These are phyloP conservation scores for Ochropleura leucogaster DNA, from an alignment of 2,888 invertebrate genomes.

Conservation along the genomic window DNA sequence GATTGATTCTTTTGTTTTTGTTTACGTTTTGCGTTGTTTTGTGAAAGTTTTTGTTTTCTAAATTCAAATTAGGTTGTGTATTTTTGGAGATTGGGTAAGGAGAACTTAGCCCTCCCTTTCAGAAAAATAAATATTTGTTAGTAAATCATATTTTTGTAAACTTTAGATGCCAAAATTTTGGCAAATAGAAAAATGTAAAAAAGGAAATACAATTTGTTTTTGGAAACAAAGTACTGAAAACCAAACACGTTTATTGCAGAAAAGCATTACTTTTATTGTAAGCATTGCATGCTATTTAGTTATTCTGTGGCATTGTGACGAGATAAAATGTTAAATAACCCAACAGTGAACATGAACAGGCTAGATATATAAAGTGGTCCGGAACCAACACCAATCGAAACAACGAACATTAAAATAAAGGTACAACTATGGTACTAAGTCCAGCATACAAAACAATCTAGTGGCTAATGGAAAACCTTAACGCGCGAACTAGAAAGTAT, in stretches of 20 bases:
- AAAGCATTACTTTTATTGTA: background rate
- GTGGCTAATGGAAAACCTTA: constrained; percentile 54
- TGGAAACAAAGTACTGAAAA: background rate
- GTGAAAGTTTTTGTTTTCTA: constrained; percentile 17
- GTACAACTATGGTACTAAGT: constrained; percentile 23
- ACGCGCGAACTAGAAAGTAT: constrained; percentile 27
- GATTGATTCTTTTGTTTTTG: constrained; percentile 54
- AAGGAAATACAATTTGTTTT: too few relatives aligned
- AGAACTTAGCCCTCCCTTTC: background rate
- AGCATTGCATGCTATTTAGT: too few relatives aligned
- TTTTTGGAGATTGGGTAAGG: background rate
- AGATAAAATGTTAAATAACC: background rate
- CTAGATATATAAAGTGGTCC: background rate
- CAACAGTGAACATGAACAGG: background rate
- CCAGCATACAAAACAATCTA: constrained; percentile 56
- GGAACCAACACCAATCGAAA: background rate
- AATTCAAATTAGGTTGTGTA: background rate
- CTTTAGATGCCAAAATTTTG: too few relatives aligned
- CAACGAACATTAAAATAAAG: constrained; percentile 12
- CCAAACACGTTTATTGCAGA: background rate
- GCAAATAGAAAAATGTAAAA: too few relatives aligned
- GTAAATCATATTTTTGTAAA: background rate
- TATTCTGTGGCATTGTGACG: too few relatives aligned
- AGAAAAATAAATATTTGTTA: background rate
- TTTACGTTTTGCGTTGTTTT: constrained; percentile 37